Percentiles rank a stretch among this genome's conserved stretches.
phyloP scores from a whole-genome alignment of 2,888 invertebrate genomes.

The Leptopilina drosophilae region DNA sequence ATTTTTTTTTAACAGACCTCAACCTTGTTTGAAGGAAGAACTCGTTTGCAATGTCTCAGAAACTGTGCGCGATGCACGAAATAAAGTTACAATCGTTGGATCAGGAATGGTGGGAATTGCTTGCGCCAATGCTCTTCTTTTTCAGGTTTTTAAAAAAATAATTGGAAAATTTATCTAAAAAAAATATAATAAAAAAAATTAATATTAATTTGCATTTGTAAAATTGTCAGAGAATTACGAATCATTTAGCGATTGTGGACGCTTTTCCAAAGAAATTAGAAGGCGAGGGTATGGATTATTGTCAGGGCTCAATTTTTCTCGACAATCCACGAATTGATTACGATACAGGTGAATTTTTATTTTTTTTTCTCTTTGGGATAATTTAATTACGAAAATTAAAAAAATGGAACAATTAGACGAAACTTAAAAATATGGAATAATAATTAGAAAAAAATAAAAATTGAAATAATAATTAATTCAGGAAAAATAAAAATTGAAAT shows the following conservation, averaged over 20 bases:
- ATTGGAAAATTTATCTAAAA: conserved; percentile 10
- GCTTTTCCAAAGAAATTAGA: conserved; percentile 80
- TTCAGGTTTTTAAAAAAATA: conserved; percentile 77
- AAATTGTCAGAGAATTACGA: conserved; percentile 77
- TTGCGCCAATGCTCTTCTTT: conserved; percentile 80
- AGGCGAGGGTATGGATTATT: conserved; percentile 83
- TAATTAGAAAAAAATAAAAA: too few species aligned
- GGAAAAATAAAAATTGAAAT: too few species aligned
- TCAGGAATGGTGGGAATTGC: conserved; percentile 83
- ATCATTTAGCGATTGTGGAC: conserved; percentile 81
- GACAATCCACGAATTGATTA: conserved; percentile 79
- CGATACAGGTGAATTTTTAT: conserved; percentile 77
- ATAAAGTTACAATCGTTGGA: conserved; percentile 82
- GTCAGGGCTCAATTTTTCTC: conserved; percentile 80
- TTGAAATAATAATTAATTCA: too few species aligned
- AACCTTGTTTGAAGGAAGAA: conserved; percentile 64
- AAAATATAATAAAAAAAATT: not conserved
- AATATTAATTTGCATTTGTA: not conserved
- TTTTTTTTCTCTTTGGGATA: too few species aligned
- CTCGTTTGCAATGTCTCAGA: conserved; percentile 70
- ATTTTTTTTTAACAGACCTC: conserved; percentile 18
- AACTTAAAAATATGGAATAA: too few species aligned
- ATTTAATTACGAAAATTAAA: too few species aligned
- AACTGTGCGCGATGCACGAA: conserved; percentile 70
- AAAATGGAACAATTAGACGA: too few species aligned